These are phyloP conservation scores for Drosophila birchii DNA, from an alignment of 2,888 invertebrate genomes.

Conservation along the genomic window DNA sequence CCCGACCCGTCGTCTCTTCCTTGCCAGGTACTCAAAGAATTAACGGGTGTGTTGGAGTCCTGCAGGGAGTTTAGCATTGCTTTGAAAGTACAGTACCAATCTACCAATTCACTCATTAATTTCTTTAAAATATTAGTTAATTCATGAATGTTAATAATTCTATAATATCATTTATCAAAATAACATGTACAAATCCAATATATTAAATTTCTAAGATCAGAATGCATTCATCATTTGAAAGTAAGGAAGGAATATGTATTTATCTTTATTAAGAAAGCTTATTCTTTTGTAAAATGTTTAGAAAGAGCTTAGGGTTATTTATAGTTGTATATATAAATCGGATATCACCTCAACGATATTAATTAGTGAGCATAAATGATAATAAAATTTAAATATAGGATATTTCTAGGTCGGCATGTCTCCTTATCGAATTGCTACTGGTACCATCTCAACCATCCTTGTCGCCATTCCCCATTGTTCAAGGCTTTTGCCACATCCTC, in stretches of 20 bases:
- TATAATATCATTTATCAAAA: not conserved
- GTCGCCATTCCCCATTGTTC: slow-evolving; percentile 27
- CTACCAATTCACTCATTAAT: rapidly evolving
- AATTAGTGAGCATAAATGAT: not conserved
- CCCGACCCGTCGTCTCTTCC: slow-evolving; percentile 24
- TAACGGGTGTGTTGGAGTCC: not conserved
- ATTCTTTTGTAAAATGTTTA: not conserved
- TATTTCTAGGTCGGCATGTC: not conserved
- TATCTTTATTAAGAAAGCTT: not conserved
- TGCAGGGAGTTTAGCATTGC: too few relatives aligned
- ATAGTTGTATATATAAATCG: not conserved
- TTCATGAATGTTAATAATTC: not conserved
- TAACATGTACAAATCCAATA: not conserved
- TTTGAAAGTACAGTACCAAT: too few relatives aligned
- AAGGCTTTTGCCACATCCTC: slow-evolving; percentile 29
- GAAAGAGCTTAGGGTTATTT: not conserved
- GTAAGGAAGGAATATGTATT: too few relatives aligned
- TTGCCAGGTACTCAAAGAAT: slow-evolving; percentile 2
- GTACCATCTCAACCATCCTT: slow-evolving; percentile 53
- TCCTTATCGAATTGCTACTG: slow-evolving; percentile 25
- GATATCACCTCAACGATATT: not conserved
- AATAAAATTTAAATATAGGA: not conserved
- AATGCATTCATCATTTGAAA: not conserved
- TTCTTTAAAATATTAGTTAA: not conserved
- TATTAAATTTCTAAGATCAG: not conserved